Base-by-base conservation (phyloP, 2,797 vertebrate genomes). In the Cossypha niveicapilla region DNA sequence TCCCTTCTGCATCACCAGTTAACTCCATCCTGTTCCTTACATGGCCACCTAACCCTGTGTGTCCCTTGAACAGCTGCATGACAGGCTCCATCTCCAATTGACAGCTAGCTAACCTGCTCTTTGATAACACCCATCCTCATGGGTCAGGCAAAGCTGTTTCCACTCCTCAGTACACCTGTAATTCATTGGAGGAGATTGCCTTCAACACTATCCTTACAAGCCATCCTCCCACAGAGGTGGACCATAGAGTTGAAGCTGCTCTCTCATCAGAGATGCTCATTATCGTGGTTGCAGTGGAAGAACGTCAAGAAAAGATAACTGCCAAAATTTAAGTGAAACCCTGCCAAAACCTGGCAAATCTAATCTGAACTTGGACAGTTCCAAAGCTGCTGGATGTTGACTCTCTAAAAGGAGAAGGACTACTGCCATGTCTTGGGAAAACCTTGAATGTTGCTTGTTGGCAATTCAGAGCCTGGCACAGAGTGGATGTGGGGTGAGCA, bases 401-500 rank as follows among this genome's bases (percentile, higher is more conserved):
- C 65, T 62, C 18, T 75, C 23, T 54, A 42, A 39, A 70, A 77
- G 42, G 41, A 86, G 0, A 3, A 79, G 27, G 30, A 54, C 12
- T 2, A 1, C 34, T 84, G 18, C 53, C 1, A 0, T 47, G 22
- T 58, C 28, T 47, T 21, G 5, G 30, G 51, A 87, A 22, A 10
- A 10, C 21, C 5, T 5, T 8, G 12, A 8, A 25, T 47, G 32
- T 48, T 10, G 6, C 21, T 44, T 30, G 15, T 21, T 81, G 70
- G 71, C 0, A 1, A 39, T 81, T 86, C 2, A 3, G 50, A 63
- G 58, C 50, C 37, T 2, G 11, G 22, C 5, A 1, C 0, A 0
- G 30, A 22, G 27, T 28, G 9, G 3, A 42, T 54, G 51, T 66
- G 80, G 23, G 19, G 13, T 56, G 70, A 39, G 63, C 50, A 79